Evolutionary conservation across 2,888 invertebrate species (phyloP).

Genomic region (Colostygia pectinataria): DNA sequence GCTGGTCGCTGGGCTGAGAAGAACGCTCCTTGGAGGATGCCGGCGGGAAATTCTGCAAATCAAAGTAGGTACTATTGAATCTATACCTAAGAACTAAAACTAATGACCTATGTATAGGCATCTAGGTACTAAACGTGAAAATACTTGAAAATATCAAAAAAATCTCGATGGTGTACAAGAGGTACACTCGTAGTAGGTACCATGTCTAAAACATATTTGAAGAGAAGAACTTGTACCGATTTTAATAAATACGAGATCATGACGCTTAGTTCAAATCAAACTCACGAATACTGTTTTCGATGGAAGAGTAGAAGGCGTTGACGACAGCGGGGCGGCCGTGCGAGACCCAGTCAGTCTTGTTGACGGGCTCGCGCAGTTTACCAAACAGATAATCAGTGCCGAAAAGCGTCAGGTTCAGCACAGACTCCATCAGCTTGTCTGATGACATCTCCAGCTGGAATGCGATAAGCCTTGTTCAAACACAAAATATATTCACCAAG

Average conservation of each 20-base stretch:
- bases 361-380: slow-evolving; percentile 89
- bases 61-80: neutral
- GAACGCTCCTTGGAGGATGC: slow-evolving; percentile 95
- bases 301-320: slow-evolving; percentile 93
- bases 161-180: too few species aligned
- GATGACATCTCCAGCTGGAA: slow-evolving; percentile 87
- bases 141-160: too few species aligned
- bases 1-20: slow-evolving; percentile 94
- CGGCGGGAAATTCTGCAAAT: slow-evolving; percentile 96
- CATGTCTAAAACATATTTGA: too few species aligned
- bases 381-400: slow-evolving; percentile 91
- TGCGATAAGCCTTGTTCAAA: too few species aligned
- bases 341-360: slow-evolving; percentile 93
- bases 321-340: slow-evolving; percentile 93
- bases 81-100: too few species aligned
- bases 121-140: too few species aligned
- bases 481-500: too few species aligned
- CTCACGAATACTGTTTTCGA: slow-evolving; percentile 95
- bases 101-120: too few species aligned
- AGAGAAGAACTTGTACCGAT: too few species aligned
- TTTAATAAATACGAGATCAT: too few species aligned
- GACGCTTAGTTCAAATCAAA: too few species aligned
- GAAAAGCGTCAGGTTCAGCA: slow-evolving; percentile 90
- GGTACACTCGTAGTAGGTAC: too few species aligned
- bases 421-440: slow-evolving; percentile 88